phyloP scores from a whole-genome alignment of 2,113 vertebrate species.

The Delphinapterus leucas region DNA sequence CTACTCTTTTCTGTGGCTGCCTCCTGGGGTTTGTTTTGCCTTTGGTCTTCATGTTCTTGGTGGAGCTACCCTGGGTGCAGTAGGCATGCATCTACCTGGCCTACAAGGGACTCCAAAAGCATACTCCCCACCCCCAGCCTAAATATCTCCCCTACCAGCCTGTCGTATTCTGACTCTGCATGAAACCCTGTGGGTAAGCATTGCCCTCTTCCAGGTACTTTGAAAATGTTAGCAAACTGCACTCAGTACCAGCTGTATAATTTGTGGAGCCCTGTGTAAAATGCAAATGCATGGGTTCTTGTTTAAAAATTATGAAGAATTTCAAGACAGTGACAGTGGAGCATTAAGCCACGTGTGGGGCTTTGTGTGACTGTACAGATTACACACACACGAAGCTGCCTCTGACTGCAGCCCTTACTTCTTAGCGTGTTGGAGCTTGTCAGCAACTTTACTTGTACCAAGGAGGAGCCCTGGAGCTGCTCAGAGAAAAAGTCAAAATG shows the following conservation, averaged over 20 bases:
- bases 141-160: background rate
- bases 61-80: background rate
- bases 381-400: background rate
- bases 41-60: background rate
- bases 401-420: background rate
- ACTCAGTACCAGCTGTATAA: background rate
- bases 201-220: background rate
- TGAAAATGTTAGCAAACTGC: background rate
- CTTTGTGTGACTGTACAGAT: fast-evolving
- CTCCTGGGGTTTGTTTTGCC: background rate
- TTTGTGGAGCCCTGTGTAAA: background rate
- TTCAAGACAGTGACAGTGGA: background rate
- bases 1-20: background rate
- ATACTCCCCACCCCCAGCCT: background rate
- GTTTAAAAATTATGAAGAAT: background rate
- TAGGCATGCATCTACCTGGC: background rate
- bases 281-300: background rate
- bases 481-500: background rate
- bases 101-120: background rate
- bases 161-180: background rate
- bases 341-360: background rate
- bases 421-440: background rate
- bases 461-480: background rate
- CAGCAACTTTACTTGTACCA: background rate
- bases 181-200: background rate